Evolutionary conservation across 2,797 vertebrate genomes (phyloP), one percentile per base, ranked within the genome.

Genomic region (Ara ararauna): DNA sequence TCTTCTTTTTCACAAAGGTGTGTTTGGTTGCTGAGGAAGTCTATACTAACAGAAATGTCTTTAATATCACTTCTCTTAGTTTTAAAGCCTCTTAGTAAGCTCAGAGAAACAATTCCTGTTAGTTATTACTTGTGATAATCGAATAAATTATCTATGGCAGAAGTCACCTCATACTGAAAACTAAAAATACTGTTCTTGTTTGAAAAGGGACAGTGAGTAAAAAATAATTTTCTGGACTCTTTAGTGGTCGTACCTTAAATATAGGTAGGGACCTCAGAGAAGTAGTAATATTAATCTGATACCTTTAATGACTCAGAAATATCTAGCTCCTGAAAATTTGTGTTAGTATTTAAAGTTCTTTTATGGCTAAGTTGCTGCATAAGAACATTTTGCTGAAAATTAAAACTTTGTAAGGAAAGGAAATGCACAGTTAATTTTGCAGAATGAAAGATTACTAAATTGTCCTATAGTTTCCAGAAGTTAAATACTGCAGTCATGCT

Each of bases 351-450:
- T 54, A 17, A 30, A 85, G 11, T 51, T 54, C 22, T 66, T 77
- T 42, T 70, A 5, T 32, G n/a, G 27, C 22, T 30, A 36, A 73
- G 23, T 56, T 72, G 7, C n/a, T 68, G 20, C 80, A 70, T 90
- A 85, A 76, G 77, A 83, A 78, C 2, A 5, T 94, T 95, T 92
- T 86, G 89, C 64, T 92, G 84, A 90, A 95, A 95, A 60, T 54
- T 75, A 95, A 94, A 82, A 68, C 53, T 27, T 10, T 71, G 72
- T 82, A 76, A 87, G 73, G 79, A 89, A 77, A 36, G 65, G 54
- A 89, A 96, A 87, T 85, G 30, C 11, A 34, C 73, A 51, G 78
- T 75, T 85, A 29, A 42, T 95, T 84, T 93, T 94, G 61, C 81
- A 75, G 90, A 67, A 87, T 38, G 45, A 58, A 47, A 75, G 85